Evolutionary conservation across 2,888 invertebrate species (phyloP).

Genomic region (Labia minor): DNA sequence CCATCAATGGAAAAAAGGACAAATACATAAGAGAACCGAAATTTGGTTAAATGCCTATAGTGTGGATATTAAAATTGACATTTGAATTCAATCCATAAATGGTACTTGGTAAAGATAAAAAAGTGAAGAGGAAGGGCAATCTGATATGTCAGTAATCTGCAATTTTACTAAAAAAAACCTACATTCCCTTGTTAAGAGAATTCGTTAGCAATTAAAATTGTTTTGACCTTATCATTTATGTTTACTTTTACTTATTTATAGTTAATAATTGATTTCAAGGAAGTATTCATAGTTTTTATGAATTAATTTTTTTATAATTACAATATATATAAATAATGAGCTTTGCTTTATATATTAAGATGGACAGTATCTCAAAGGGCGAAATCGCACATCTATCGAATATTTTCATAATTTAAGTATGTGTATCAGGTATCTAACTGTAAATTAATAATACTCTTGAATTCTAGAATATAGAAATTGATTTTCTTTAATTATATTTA

Average conservation of each 20-base stretch:
- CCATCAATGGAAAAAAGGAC: not conserved
- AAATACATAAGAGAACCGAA: too few species aligned
- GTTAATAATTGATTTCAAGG: not conserved
- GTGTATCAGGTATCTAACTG: not conserved
- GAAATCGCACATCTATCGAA: not conserved
- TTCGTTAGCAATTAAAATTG: not conserved
- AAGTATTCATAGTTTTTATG: not conserved
- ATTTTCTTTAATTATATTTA: not conserved
- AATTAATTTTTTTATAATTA: not conserved
- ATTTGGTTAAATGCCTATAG: too few species aligned
- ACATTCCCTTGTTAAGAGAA: not conserved
- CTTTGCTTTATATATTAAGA: not conserved
- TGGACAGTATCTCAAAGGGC: not conserved
- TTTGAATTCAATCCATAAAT: too few species aligned
- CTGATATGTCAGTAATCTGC: constrained; percentile 17
- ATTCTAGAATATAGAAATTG: not conserved
- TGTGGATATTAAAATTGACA: too few species aligned
- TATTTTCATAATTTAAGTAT: not conserved
- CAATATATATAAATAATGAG: not conserved
- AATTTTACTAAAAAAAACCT: not conserved
- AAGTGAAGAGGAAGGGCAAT: constrained; percentile 17
- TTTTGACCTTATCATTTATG: not conserved
- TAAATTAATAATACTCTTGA: not conserved
- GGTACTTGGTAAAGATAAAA: not conserved
- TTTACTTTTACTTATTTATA: not conserved